Base-by-base conservation (phyloP, 2,888 invertebrate genomes). In the Lordiphosa fenestrarum region DNA sequence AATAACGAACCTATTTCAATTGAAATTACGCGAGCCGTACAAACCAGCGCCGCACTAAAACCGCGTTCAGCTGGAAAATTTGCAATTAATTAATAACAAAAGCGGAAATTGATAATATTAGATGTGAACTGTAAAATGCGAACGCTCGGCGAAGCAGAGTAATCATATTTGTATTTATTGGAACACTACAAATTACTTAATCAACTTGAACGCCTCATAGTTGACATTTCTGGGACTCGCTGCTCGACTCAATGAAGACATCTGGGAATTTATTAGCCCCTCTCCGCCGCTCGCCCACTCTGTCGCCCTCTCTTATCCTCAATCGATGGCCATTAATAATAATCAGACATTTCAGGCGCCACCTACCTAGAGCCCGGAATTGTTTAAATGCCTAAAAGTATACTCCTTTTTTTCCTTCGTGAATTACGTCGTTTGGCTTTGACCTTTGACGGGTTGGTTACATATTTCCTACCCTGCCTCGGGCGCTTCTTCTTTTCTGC, bases 371-470 rank as follows among this genome's bases (percentile, higher is more conserved):
- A 37, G 49, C 19, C 30, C 1, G 30, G 30, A 30, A 30, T 30
- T 30, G 30, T 30, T 49, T 21, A 23, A 49, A 51, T 53, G 37
- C 55, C 68, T 37, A 25, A 50, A 56, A 49, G 52, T 39, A 36
- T 13, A 60, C 57, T 51, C 55, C 58, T 44, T 41, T 56, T 49
- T 44, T 36, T 47, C 36, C 51, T 42, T 25, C 46, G 49, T 71
- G 73, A 71, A 71, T 73, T 62, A 73, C 74, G 73, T 69, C 74
- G 73, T 54, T 73, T 73, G 66, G 59, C 57, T 69, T 73, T 71
- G 74, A 73, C 73, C 73, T 73, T 73, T 73, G 71, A 62, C 63
- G 60, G 73, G 57, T 64, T 44, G 46, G 63, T 63, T 66, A 68
- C 70, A 70, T 67, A 65, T 68, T 70, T 70, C 61, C n/a, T 69